phyloP scores from a whole-genome alignment of 1,140 invertebrate species.

The Adoxophyes honmai region DNA sequence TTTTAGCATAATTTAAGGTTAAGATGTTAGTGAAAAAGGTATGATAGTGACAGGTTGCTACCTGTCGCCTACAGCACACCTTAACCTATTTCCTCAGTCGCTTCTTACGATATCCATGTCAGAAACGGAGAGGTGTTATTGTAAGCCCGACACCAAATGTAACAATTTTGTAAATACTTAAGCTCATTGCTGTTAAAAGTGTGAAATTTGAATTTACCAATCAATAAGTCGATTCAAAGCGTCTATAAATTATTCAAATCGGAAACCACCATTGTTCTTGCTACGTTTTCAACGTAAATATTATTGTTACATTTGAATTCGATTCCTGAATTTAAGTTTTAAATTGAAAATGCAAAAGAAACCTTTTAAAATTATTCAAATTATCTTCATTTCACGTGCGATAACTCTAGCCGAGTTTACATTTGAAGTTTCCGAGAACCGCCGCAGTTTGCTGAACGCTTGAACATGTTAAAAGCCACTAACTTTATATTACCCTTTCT shows the following conservation, averaged over 20 bases:
- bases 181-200: no score
- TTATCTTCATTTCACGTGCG: slow-evolving; percentile 31
- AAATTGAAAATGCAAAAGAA: slow-evolving; percentile 17
- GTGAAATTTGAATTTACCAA: no score
- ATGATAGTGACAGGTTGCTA: no score
- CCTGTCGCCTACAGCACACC: no score
- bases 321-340: slow-evolving; percentile 17
- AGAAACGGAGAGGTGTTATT: no score
- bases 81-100: no score
- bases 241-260: slow-evolving; percentile 1
- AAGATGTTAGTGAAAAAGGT: no score
- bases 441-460: slow-evolving; percentile 50
- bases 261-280: slow-evolving; percentile 2
- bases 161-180: no score
- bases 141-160: no score
- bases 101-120: no score
- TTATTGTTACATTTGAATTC: slow-evolving; percentile 1
- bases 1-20: no score
- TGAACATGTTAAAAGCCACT: slow-evolving; percentile 49
- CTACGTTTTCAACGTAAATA: neutral
- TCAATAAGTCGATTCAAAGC: no score
- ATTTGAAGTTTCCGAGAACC: slow-evolving; percentile 37
- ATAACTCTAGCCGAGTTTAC: slow-evolving; percentile 33
- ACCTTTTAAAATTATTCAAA: slow-evolving; percentile 32
- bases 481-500: slow-evolving; percentile 54